phyloP scores from a whole-genome alignment of 2,797 vertebrate species.

The Leuciscus waleckii region DNA sequence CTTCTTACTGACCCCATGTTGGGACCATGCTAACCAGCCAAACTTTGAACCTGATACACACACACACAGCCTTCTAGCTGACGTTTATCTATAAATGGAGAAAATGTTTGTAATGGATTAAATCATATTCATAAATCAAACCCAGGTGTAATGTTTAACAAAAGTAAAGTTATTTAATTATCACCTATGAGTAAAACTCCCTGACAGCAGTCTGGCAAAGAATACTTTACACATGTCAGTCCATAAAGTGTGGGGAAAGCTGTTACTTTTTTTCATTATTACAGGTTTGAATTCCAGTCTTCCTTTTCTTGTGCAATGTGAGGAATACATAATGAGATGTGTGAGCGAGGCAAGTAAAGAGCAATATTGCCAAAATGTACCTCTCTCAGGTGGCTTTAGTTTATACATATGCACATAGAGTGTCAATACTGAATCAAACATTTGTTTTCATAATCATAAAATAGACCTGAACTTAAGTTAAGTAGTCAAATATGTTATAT shows the following conservation, averaged over 20 bases:
- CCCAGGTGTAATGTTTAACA: neutral
- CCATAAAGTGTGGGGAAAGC: conserved; percentile 6
- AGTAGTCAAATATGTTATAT: neutral
- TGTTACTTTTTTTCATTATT: neutral
- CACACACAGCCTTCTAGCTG: neutral
- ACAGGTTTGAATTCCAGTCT: neutral
- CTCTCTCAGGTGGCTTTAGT: neutral
- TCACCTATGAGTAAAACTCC: neutral
- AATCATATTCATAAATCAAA: neutral
- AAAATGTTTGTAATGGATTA: neutral
- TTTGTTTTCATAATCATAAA: neutral
- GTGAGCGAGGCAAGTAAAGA: neutral
- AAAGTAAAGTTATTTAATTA: conserved; percentile 2
- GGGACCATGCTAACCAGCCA: neutral
- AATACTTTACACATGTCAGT: neutral
- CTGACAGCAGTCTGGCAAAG: neutral
- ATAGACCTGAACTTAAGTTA: neutral
- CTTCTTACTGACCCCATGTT: neutral
- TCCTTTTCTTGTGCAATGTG: neutral
- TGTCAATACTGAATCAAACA: too few relatives aligned
- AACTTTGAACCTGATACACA: neutral
- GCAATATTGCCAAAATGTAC: neutral
- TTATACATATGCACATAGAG: neutral
- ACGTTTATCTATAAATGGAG: neutral
- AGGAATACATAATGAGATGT: neutral